phyloP scores from a whole-genome alignment of 2,888 invertebrate species.

The Polylopha cassiicola region DNA sequence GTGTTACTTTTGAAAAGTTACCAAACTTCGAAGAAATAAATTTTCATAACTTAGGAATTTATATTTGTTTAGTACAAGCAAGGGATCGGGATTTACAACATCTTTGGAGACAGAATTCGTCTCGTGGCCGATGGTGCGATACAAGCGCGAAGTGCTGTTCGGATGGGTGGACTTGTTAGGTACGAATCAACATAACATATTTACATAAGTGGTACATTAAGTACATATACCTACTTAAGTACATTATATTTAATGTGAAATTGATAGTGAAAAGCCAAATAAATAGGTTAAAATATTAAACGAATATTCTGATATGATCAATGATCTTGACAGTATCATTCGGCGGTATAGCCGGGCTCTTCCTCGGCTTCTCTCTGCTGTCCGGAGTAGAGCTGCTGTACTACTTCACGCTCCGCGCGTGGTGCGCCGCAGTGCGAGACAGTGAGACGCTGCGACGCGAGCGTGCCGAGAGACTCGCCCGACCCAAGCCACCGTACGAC shows the following conservation, averaged over 20 bases:
- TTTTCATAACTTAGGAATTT: constrained; percentile 13
- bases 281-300: background rate
- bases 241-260: background rate
- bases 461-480: constrained; percentile 55
- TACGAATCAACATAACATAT: constrained; percentile 37
- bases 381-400: constrained; percentile 87
- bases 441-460: constrained; percentile 63
- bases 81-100: constrained; percentile 36
- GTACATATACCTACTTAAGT: background rate
- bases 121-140: constrained; percentile 87
- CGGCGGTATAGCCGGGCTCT: constrained; percentile 81
- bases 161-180: constrained; percentile 90
- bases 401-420: constrained; percentile 84
- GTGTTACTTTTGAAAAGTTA: background rate
- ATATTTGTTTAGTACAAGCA: constrained; percentile 37
- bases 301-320: background rate
- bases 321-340: constrained; percentile 73
- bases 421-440: constrained; percentile 78
- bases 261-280: too few relatives aligned
- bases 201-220: background rate
- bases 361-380: constrained; percentile 85
- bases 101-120: constrained; percentile 81
- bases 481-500: constrained; percentile 62
- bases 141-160: constrained; percentile 87
- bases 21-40: background rate